phyloP scores from a whole-genome alignment of 2,113 vertebrate species.

The Gracilinanus agilis region DNA sequence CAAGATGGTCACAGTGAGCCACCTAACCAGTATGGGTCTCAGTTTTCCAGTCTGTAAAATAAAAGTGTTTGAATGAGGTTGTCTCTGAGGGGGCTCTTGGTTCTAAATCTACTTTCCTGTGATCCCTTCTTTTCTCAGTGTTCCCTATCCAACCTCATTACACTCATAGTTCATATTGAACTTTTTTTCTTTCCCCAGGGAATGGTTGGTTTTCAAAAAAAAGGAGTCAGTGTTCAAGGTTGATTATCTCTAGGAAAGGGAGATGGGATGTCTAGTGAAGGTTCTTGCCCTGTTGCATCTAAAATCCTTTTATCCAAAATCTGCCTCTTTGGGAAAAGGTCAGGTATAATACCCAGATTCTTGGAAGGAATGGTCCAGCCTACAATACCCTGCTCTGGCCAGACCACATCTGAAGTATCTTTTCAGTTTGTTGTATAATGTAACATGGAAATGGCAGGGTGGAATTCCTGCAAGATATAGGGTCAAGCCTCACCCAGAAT shows the following conservation, averaged over 20 bases:
- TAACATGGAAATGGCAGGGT: too few species aligned
- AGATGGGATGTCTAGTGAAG: conserved; percentile 32
- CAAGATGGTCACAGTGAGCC: not conserved
- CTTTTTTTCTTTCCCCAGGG: conserved; percentile 33
- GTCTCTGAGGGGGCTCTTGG: not conserved
- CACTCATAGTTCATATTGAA: not conserved
- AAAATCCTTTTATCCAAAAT: not conserved
- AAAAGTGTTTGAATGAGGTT: not conserved
- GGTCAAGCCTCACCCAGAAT: too few species aligned
- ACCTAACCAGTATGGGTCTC: not conserved
- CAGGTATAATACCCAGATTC: not conserved
- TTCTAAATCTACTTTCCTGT: not conserved
- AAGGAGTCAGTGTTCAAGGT: conserved; percentile 43
- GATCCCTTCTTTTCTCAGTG: not conserved
- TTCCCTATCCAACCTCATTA: not conserved
- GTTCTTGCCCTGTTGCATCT: not conserved
- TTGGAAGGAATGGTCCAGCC: not conserved
- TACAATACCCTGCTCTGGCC: not conserved
- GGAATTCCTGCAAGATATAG: too few species aligned
- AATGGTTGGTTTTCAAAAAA: conserved; percentile 52
- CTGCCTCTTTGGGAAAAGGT: not conserved
- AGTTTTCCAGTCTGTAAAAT: not conserved
- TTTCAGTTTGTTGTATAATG: not conserved
- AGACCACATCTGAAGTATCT: not conserved
- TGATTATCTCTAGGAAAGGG: not conserved